These are phyloP conservation scores for Neoitamus cyanurus DNA, from an alignment of 2,888 invertebrate species.

Conservation along the genomic window DNA sequence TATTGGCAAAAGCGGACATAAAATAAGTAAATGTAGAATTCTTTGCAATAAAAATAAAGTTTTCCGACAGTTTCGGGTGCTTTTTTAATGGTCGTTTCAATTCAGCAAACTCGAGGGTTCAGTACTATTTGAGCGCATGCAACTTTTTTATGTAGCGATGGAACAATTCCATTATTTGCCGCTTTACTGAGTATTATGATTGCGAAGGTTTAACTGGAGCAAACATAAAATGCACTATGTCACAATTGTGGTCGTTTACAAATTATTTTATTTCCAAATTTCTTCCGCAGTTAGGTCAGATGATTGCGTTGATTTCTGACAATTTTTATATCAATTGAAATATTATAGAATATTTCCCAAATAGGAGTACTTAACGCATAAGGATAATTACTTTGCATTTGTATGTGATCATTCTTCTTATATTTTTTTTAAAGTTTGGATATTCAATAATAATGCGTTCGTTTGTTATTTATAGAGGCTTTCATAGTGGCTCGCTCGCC, in stretches of 20 bases:
- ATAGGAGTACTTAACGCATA: too few relatives aligned
- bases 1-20: neutral
- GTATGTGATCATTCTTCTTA: too few relatives aligned
- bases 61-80: neutral
- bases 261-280: neutral
- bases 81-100: neutral
- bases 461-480: too few relatives aligned
- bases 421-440: too few relatives aligned
- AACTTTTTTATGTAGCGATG: neutral
- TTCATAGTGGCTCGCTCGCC: too few relatives aligned
- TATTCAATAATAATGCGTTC: too few relatives aligned
- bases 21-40: neutral
- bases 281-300: neutral
- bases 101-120: neutral
- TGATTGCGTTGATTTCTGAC: neutral
- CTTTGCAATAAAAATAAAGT: neutral
- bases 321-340: too few relatives aligned
- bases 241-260: neutral
- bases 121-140: neutral
- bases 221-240: neutral
- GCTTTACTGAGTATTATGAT: neutral
- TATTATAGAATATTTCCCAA: too few relatives aligned
- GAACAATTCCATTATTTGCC: neutral
- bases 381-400: too few relatives aligned
- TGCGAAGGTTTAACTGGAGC: neutral